Evolutionary conservation across 2,888 invertebrate species (phyloP), one percentile per base, ranked within the genome.

Genomic region (Drosophila melanosoma): DNA sequence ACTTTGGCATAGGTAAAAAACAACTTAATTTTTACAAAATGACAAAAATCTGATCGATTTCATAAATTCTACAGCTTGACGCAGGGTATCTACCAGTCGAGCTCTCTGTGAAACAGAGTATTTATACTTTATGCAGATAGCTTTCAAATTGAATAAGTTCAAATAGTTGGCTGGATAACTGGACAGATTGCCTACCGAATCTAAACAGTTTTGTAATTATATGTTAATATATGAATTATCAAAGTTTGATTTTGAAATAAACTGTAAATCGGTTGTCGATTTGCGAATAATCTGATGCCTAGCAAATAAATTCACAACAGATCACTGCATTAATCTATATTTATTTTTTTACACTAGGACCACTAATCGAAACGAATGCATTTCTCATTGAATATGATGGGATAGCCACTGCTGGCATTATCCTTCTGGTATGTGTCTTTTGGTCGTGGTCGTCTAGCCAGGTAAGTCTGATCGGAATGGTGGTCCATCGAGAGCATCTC

Each of bases 401-500:
- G 83, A 23, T 29, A 38, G 0, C 87, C 83, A 11, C 83, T 84
- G 8, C 8, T 20, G 0, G 68, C 83, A 1, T 52, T 54, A 10
- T 89, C 89, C 4, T 20, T 26, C 2, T 15, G n/a, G 10, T 38
- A 26, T 11, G 26, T 58, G 5, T 56, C 48, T 15, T 23, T 23
- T 45, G 45, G 10, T 23, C 15, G 45, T 0, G 67, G 45, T 0
- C 60, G 26, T 1, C 17, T 54, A 51, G 83, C 88, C 0, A 71
- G 77, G 68, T 85, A 87, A 0, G 12, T 53, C 36, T 89, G 87
- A 61, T 76, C 83, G 33, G 84, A 80, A 29, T 90, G 81, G 15
- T 82, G 88, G 94, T 96, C 97, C 93, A 97, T 98, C 94, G 98
- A 98, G 92, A 99, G 95, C 96, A 98, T 97, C 93, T 99, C 99